Evolutionary conservation across 2,113 vertebrate genomes (phyloP).

Genomic region (Gambusia affinis): DNA sequence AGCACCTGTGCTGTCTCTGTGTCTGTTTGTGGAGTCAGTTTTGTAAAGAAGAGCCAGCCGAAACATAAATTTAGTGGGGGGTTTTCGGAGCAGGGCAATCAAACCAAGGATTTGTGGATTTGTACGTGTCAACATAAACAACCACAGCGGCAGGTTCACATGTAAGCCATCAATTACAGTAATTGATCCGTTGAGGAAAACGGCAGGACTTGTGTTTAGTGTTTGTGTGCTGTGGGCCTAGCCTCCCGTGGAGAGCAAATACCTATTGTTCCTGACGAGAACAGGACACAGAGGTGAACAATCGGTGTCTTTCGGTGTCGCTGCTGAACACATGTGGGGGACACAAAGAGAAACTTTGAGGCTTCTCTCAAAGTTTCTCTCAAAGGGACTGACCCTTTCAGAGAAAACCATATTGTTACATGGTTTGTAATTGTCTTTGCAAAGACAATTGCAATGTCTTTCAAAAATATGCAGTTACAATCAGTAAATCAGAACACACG

Average conservation of each 20-base stretch:
- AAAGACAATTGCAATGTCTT: too few species aligned
- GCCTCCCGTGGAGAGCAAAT: conserved; percentile 68
- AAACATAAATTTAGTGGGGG: conserved; percentile 23
- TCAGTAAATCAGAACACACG: too few species aligned
- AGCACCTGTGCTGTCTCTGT: conserved; percentile 56
- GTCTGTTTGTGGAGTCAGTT: conserved; percentile 43
- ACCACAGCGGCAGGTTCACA: conserved; percentile 32
- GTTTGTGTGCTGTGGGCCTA: conserved; percentile 56
- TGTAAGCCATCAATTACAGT: conserved; percentile 55
- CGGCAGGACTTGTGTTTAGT: conserved; percentile 36
- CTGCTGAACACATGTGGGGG: conserved; percentile 54
- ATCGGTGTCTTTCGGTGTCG: conserved; percentile 42
- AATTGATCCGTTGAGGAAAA: conserved; percentile 51
- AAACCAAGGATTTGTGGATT: conserved; percentile 37
- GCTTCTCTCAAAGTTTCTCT: not conserved
- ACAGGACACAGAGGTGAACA: conserved; percentile 47
- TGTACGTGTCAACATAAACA: conserved; percentile 13
- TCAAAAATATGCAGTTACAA: too few species aligned
- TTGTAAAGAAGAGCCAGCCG: conserved; percentile 46
- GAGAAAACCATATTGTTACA: too few species aligned
- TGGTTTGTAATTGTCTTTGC: too few species aligned
- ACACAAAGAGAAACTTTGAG: conserved; percentile 59
- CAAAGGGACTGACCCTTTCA: too few species aligned
- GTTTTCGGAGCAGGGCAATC: conserved; percentile 29
- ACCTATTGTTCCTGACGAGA: conserved; percentile 56